phyloP scores from a whole-genome alignment of 2,113 vertebrate species.

The Corythornis vintsioides region DNA sequence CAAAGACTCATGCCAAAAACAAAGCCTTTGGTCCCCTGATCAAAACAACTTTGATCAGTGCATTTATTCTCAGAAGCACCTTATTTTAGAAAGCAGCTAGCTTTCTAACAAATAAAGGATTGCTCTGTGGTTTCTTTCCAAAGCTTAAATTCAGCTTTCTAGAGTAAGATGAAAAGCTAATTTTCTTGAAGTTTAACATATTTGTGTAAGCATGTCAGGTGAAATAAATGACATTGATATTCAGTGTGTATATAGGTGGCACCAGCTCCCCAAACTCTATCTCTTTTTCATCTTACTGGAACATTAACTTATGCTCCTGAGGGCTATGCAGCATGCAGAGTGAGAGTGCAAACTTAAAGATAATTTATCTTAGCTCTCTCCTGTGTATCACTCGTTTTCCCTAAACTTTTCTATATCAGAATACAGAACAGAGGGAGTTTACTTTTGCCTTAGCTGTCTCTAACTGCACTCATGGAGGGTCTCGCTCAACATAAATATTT shows the following conservation, averaged over 20 bases:
- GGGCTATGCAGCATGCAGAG: conserved; percentile 39
- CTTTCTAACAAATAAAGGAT: conserved; percentile 70
- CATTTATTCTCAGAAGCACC: conserved; percentile 56
- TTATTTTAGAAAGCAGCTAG: conserved; percentile 63
- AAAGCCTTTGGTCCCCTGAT: conserved; percentile 24
- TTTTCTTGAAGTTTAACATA: conserved; percentile 66
- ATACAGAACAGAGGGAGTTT: neutral
- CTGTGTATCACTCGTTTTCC: neutral
- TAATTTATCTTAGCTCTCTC: conserved; percentile 49
- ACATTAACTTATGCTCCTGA: conserved; percentile 64
- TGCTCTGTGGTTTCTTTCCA: conserved; percentile 50
- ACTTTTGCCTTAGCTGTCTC: neutral
- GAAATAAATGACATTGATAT: conserved; percentile 64
- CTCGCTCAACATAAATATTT: neutral
- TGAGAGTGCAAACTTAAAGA: conserved; percentile 7
- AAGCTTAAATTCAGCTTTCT: conserved; percentile 62
- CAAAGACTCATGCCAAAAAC: neutral
- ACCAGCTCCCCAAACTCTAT: conserved; percentile 42
- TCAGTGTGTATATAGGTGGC: conserved; percentile 52
- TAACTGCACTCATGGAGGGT: neutral
- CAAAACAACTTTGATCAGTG: conserved; percentile 45
- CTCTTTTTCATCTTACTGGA: conserved; percentile 67
- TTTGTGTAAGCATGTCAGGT: conserved; percentile 54
- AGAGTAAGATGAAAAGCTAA: conserved; percentile 71
- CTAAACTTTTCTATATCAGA: neutral